Conservation (phyloP, 2,888 invertebrate genomes). For the Agonopterix alstromeriana region DNA sequence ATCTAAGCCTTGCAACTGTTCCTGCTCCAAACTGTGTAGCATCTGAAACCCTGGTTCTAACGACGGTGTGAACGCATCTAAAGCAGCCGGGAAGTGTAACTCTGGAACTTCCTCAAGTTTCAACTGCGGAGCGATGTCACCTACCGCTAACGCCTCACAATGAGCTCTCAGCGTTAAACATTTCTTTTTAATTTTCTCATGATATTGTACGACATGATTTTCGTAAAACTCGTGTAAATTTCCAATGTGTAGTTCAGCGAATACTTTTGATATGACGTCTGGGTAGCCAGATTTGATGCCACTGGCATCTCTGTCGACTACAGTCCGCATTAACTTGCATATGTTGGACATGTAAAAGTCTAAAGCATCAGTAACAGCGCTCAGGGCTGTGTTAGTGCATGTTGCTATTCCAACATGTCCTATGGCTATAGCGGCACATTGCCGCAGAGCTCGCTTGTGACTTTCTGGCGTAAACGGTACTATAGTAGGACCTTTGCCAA, state of each 20-base stretch:
- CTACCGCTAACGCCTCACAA: constrained; percentile 50
- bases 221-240: constrained; percentile 63
- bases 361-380: constrained; percentile 53
- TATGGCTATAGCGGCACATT: constrained; percentile 64
- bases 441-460: constrained; percentile 56
- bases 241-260: constrained; percentile 59
- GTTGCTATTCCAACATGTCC: constrained; percentile 57
- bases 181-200: constrained; percentile 47
- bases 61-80: constrained; percentile 74
- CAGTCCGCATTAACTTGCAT: constrained; percentile 57
- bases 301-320: constrained; percentile 59
- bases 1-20: constrained; percentile 65
- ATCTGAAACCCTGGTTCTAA: constrained; percentile 81
- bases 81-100: constrained; percentile 69
- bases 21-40: constrained; percentile 79
- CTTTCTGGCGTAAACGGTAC: constrained; percentile 66
- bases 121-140: constrained; percentile 51
- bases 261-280: constrained; percentile 65
- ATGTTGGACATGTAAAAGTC: constrained; percentile 62
- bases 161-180: constrained; percentile 44
- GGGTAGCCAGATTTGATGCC: constrained; percentile 59
- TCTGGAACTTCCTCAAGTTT: constrained; percentile 72
- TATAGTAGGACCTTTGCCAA: constrained; percentile 57
- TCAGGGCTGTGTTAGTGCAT: constrained; percentile 57
- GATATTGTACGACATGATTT: constrained; percentile 54